phyloP scores from a whole-genome alignment of 2,888 invertebrate genomes.

The Orthonevra nobilis region DNA sequence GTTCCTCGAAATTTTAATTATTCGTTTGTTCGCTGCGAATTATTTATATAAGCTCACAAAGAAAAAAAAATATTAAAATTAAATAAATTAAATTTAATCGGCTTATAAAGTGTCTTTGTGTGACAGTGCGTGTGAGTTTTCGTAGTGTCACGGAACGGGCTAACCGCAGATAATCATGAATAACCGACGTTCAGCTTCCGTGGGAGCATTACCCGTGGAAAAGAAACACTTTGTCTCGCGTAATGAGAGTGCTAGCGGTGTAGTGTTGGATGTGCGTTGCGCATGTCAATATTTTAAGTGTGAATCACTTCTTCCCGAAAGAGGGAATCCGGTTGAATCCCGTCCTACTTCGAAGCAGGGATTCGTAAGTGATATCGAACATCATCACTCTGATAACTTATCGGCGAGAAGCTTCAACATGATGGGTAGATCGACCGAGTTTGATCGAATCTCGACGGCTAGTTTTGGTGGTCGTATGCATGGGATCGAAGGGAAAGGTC shows the following conservation, averaged over 20 bases:
- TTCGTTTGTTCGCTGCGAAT: slow-evolving; percentile 27
- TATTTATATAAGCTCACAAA: slow-evolving; percentile 11
- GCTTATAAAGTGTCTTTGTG: slow-evolving; percentile 20
- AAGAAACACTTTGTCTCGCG: slow-evolving; percentile 86
- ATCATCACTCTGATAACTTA: slow-evolving; percentile 73
- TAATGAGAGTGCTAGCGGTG: slow-evolving; percentile 86
- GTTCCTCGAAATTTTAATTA: slow-evolving; percentile 17
- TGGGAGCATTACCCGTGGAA: slow-evolving; percentile 84
- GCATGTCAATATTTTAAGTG: slow-evolving; percentile 92
- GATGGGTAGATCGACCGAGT: slow-evolving; percentile 71
- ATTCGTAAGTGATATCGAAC: slow-evolving; percentile 63
- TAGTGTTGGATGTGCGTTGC: slow-evolving; percentile 90
- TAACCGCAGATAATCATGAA: slow-evolving; percentile 72
- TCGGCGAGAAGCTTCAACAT: slow-evolving; percentile 75
- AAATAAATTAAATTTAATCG: slow-evolving; percentile 23
- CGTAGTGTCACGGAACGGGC: slow-evolving; percentile 24
- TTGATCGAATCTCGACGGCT: slow-evolving; percentile 72
- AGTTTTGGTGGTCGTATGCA: slow-evolving; percentile 73
- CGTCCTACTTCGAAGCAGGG: slow-evolving; percentile 84
- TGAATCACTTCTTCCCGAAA: slow-evolving; percentile 89
- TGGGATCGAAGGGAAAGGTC: slow-evolving; percentile 72
- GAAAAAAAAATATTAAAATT: no score
- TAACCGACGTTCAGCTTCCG: slow-evolving; percentile 85
- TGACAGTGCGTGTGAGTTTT: slow-evolving; percentile 30
- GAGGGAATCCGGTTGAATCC: slow-evolving; percentile 85